Evolutionary conservation across 2,888 invertebrate species (phyloP), one percentile per base, ranked within the genome.

Genomic region (Drosophila tanythrix): DNA sequence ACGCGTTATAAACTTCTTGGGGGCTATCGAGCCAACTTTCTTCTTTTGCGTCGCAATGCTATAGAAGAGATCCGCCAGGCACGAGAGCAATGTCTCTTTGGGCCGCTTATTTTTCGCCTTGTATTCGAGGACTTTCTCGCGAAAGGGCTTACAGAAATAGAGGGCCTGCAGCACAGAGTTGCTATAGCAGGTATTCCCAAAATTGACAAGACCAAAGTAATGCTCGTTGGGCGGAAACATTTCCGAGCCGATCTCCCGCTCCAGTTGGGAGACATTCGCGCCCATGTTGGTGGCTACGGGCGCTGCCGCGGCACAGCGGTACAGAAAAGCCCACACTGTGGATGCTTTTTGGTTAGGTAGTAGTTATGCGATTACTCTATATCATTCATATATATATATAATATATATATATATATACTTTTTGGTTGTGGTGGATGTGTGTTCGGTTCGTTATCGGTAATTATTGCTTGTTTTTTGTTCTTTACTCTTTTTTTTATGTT

Each of bases 21-120:
- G 99, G 61, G 99, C 99, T 92, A 99, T 98, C 31, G 99, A 99
- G 69, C 99, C 99, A 68, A 99, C 98, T 95, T 99, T 98, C 93
- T 99, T 99, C 95, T 99, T 99, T 93, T 99, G 99, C n/a, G 99
- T 99, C 48, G 99, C 99, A 92, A 99, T 99, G 93, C 97, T 99
- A 94, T 99, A 98, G 94, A 99, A 99, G 75, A 99, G 94, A 94
- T 99, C 99, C 74, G 99, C 99, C 82, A 99, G 95, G 94, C 99
- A 99, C 91, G 99, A 98, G 86, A 99, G 94, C 79, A 99, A 94
- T 4, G 99, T 99, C 94, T 99, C 99, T 94, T 99, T 99, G 58
- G 97, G 97, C 92, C 98, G 94, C 93, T 98, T 98, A 92, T 98
- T 98, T 93, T 98, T 97, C 35, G 98, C 97, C 94, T 99, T 99